phyloP scores from a whole-genome alignment of 1,140 invertebrate genomes.

The Platorchestia sp. region DNA sequence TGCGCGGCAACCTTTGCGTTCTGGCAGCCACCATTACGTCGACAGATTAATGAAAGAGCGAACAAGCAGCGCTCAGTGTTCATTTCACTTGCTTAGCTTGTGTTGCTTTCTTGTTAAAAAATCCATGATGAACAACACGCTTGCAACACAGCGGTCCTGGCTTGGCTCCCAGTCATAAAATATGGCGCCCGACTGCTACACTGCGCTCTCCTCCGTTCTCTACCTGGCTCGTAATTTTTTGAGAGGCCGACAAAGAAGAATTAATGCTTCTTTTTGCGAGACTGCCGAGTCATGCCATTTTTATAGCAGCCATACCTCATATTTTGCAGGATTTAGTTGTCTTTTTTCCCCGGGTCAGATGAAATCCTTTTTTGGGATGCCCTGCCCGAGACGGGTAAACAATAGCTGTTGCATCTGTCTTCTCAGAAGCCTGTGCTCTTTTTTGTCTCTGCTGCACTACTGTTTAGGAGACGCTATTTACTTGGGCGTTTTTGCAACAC shows the following conservation, averaged over 20 bases:
- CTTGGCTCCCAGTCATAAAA: not conserved
- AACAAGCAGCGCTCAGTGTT: not conserved
- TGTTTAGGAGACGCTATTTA: not conserved
- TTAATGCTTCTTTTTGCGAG: not conserved
- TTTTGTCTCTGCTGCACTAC: not conserved
- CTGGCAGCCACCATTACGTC: too few relatives aligned
- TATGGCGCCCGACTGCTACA: not conserved
- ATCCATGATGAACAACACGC: not conserved
- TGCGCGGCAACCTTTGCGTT: too few relatives aligned
- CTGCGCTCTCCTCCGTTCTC: not conserved
- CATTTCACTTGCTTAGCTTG: not conserved
- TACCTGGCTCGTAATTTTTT: conserved; percentile 14
- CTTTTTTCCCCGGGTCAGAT: not conserved
- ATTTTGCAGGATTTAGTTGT: conserved; percentile 17
- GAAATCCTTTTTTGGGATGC: conserved; percentile 5
- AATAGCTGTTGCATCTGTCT: not conserved
- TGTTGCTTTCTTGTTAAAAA: not conserved
- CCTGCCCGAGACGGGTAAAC: not conserved
- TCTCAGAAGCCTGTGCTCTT: not conserved
- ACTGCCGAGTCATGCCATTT: conserved; percentile 22
- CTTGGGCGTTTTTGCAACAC: not conserved
- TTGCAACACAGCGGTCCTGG: not conserved
- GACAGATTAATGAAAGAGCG: not conserved
- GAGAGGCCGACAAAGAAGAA: not conserved
- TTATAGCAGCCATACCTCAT: conserved; percentile 24